Percentiles rank a stretch among this genome's conserved stretches.
These are phyloP conservation scores for Loripinus fragilis DNA, from an alignment of 2,888 invertebrate genomes.

Conservation along the genomic window DNA sequence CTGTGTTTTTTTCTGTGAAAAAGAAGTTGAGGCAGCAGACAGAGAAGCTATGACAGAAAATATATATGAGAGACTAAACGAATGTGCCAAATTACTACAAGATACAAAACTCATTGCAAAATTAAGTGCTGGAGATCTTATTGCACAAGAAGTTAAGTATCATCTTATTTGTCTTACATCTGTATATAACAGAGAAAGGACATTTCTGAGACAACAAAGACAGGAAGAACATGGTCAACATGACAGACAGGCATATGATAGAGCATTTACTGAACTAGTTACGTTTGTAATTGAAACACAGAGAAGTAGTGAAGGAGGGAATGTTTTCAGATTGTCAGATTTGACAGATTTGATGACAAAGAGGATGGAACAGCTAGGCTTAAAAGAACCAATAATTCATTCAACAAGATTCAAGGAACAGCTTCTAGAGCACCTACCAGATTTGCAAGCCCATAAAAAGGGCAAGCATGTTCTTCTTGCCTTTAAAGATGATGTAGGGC, in stretches of 20 bases:
- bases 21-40: too few species aligned
- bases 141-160: conserved; percentile 47
- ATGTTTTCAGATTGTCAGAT: conserved; percentile 3
- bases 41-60: too few species aligned
- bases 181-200: conserved; percentile 33
- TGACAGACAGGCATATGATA: background rate
- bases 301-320: background rate
- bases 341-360: background rate
- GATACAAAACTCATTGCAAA: conserved; percentile 31
- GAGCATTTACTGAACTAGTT: conserved; percentile 15
- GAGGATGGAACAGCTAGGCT: background rate
- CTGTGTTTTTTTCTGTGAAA: too few species aligned
- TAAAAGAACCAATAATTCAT: background rate
- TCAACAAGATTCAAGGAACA: conserved; percentile 11
- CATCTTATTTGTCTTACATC: conserved; percentile 30
- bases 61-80: too few species aligned
- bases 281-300: background rate
- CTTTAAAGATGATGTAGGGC: background rate
- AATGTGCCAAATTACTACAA: too few species aligned
- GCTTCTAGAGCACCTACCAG: background rate
- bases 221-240: background rate
- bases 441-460: background rate
- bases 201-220: conserved; percentile 10
- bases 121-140: conserved; percentile 45
- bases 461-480: background rate